These are phyloP conservation scores for Prinia subflava DNA, from an alignment of 2,113 vertebrate species.

Conservation along the genomic window DNA sequence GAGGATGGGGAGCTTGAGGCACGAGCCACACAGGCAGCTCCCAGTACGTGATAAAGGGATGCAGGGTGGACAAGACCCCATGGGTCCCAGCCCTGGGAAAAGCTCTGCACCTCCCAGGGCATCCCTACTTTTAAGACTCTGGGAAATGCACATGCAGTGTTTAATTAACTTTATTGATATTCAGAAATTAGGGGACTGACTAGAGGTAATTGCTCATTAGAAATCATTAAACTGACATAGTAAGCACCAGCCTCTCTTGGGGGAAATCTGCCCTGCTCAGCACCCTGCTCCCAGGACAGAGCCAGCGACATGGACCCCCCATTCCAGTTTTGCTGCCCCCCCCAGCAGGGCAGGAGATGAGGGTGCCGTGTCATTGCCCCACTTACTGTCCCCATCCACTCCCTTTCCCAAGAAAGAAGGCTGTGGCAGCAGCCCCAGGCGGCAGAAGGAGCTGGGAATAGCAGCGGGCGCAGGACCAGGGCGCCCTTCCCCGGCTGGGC, in stretches of 20 bases:
- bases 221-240: conserved; percentile 78
- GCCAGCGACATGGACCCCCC: rapidly evolving
- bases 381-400: background rate
- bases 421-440: background rate
- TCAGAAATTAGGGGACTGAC: conserved; percentile 84
- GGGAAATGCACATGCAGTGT: conserved; percentile 72
- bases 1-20: background rate
- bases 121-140: conserved; percentile 10
- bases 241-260: conserved; percentile 47
- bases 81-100: background rate
- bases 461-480: conserved; percentile 32
- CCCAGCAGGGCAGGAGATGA: background rate
- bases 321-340: background rate
- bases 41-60: rapidly evolving
- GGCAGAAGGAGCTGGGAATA: background rate
- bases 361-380: background rate
- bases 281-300: background rate
- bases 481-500: background rate
- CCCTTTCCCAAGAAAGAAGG: background rate
- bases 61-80: background rate
- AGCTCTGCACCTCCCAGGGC: background rate
- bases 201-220: conserved; percentile 84
- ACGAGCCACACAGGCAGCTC: background rate
- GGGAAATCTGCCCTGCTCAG: background rate
- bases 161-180: conserved; percentile 90